Conservation (phyloP, 2,113 vertebrate species). For the Turnix velox region DNA sequence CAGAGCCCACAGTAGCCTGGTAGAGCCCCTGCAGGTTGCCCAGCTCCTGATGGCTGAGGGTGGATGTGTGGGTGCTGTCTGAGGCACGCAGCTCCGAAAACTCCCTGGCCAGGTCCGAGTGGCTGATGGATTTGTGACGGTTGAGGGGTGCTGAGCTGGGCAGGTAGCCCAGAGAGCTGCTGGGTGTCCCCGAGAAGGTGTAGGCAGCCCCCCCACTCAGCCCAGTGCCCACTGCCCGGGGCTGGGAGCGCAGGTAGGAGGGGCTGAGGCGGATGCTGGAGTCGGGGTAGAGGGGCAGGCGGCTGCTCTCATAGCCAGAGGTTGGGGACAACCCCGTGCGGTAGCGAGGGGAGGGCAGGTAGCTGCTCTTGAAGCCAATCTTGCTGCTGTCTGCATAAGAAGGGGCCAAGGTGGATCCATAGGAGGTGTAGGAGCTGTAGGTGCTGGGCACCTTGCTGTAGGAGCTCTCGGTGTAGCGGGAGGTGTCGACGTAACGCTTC, state of each 20-base stretch:
- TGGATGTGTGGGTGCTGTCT: slow-evolving; percentile 40
- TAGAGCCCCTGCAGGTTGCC: slow-evolving; percentile 65
- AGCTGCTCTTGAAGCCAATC: slow-evolving; percentile 79
- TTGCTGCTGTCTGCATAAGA: slow-evolving; percentile 81
- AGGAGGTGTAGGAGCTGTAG: slow-evolving; percentile 86
- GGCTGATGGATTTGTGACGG: slow-evolving; percentile 86
- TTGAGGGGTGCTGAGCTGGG: slow-evolving; percentile 70
- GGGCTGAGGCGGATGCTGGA: slow-evolving; percentile 64
- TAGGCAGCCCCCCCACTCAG: slow-evolving; percentile 71
- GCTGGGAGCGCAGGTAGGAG: slow-evolving; percentile 72
- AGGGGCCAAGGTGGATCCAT: slow-evolving; percentile 77
- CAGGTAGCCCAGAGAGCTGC: slow-evolving; percentile 74
- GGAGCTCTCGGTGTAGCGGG: slow-evolving; percentile 76
- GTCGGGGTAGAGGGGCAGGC: slow-evolving; percentile 78
- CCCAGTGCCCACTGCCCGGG: slow-evolving; percentile 69
- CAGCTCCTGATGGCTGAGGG: slow-evolving; percentile 34
- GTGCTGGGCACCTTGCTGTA: slow-evolving; percentile 75
- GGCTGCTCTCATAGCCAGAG: slow-evolving; percentile 71
- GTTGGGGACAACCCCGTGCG: slow-evolving; percentile 72
- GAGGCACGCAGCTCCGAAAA: slow-evolving; percentile 78
- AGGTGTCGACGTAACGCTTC: slow-evolving; percentile 81
- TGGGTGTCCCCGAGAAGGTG: not conserved
- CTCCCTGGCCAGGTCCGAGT: slow-evolving; percentile 87
- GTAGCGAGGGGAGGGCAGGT: slow-evolving; percentile 74
- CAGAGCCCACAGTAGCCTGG: slow-evolving; percentile 46